A percentile compares a stretch with the other conserved stretches of the same genome.
phyloP scores from a whole-genome alignment of 1,140 invertebrate species.

The Stegodyphus mimosarum region DNA sequence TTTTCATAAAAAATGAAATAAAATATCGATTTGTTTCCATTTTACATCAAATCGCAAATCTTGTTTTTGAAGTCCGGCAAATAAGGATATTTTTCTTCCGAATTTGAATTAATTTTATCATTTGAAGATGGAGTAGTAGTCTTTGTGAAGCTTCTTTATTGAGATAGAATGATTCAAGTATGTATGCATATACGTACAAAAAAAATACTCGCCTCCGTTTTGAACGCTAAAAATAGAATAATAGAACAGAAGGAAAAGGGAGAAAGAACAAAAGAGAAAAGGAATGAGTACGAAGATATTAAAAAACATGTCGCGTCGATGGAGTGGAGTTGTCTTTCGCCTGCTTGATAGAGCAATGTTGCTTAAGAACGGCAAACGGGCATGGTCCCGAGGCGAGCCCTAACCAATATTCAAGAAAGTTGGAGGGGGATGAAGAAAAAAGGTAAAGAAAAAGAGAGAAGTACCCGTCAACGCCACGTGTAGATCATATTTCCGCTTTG shows the following conservation, averaged over 20 bases:
- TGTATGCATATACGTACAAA: too few relatives aligned
- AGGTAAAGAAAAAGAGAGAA: not conserved
- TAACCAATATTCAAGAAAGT: constrained; percentile 57
- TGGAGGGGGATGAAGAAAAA: not conserved
- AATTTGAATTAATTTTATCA: too few relatives aligned
- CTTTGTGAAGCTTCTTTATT: too few relatives aligned
- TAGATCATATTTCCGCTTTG: constrained; percentile 57
- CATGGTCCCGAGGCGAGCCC: constrained; percentile 32
- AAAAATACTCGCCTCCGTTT: too few relatives aligned
- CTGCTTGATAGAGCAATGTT: constrained; percentile 51
- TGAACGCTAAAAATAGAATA: not conserved
- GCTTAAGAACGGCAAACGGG: constrained; percentile 27
- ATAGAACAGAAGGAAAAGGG: not conserved
- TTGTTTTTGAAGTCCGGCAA: too few relatives aligned
- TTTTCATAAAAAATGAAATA: too few relatives aligned
- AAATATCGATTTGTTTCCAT: too few relatives aligned
- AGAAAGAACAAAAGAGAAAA: not conserved
- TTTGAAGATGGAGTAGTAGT: too few relatives aligned
- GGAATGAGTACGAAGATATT: constrained; percentile 51
- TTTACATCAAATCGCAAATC: too few relatives aligned
- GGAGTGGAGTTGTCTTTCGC: constrained; percentile 55
- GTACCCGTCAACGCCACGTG: constrained; percentile 40
- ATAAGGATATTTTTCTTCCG: too few relatives aligned
- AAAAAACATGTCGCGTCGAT: constrained; percentile 57
- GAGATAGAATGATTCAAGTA: too few relatives aligned